Base-by-base conservation (phyloP, 2,113 vertebrate genomes). In the Clarias magur region DNA sequence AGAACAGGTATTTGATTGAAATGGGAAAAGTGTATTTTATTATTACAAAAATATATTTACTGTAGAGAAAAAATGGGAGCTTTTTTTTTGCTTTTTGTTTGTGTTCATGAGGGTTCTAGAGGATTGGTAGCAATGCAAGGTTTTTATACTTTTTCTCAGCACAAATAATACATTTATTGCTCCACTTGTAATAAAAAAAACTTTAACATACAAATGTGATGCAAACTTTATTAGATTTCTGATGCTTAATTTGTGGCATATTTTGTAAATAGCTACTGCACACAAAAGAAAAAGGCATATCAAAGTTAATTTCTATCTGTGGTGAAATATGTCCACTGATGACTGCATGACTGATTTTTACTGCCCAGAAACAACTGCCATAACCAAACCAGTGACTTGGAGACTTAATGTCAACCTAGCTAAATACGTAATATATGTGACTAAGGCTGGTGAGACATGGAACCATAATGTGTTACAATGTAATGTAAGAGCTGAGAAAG, bases 161-260 rank as follows among this genome's bases (percentile, higher is more conserved):
- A 81, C 87, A 65, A 94, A 93, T 93, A 89, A 88, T 90, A 93
- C 86, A 90, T 56, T 86, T 82, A 19, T 89, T 93, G 93, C 80
- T 91, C 93, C 93, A 89, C 90, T 88, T 91, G 89, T 91, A 93
- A 94, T 16, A 38, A 38, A 38, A 93, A 95, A 93, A 93, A 93
- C 94, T 48, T n/a, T 93, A 89, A 93, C 57, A 75, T 57, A 62
- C 67, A 19, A 94, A 93, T 89, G 94, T 93, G 94, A 94, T 93
- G 92, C 93, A 94, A 92, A 95, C 93, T 92, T 94, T 95, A 95
- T 93, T 95, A 95, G 94, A 94, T 92, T 94, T 96, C 95, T 94
- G 93, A 93, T 95, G 95, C 93, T 94, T 95, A 94, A 95, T 95
- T 94, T 89, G 84, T 88, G 86, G 86, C 95, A 93, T 94, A 95